Percentiles rank a stretch among this genome's conserved stretches.
These are phyloP conservation scores for Parnassius smintheus DNA, from an alignment of 2,888 invertebrate genomes.

Conservation along the genomic window DNA sequence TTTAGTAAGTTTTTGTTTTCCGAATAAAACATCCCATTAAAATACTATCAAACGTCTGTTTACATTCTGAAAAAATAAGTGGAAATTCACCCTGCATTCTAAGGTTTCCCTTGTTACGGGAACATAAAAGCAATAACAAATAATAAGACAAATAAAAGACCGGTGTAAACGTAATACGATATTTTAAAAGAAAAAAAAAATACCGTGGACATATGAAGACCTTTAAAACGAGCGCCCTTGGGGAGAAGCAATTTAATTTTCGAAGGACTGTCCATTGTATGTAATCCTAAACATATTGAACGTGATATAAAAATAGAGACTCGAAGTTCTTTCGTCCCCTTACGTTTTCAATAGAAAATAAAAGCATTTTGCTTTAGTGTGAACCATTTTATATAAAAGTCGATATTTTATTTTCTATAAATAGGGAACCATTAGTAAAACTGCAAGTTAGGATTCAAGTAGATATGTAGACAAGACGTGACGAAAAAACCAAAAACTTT, in stretches of 20 bases:
- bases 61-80: constrained; percentile 27
- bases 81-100: constrained; percentile 43
- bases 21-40: background rate
- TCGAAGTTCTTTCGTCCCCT: constrained; percentile 69
- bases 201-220: constrained; percentile 63
- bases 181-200: constrained; percentile 64
- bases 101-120: constrained; percentile 61
- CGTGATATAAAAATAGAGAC: constrained; percentile 59
- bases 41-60: constrained; percentile 7
- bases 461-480: too few species aligned
- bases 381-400: too few species aligned
- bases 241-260: constrained; percentile 74
- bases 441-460: too few species aligned
- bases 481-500: too few species aligned
- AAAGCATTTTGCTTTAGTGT: too few species aligned
- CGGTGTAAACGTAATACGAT: constrained; percentile 62
- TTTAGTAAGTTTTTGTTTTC: too few species aligned
- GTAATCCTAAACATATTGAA: constrained; percentile 77
- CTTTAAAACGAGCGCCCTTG: constrained; percentile 62
- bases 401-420: too few species aligned
- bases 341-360: constrained; percentile 22
- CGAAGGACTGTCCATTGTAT: constrained; percentile 65
- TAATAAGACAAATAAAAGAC: constrained; percentile 62
- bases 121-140: constrained; percentile 54
- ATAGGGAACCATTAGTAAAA: too few species aligned